A percentile compares a stretch with the other conserved stretches of the same genome.
phyloP scores from a whole-genome alignment of 2,888 invertebrate species.

The Diarsia dahlii region DNA sequence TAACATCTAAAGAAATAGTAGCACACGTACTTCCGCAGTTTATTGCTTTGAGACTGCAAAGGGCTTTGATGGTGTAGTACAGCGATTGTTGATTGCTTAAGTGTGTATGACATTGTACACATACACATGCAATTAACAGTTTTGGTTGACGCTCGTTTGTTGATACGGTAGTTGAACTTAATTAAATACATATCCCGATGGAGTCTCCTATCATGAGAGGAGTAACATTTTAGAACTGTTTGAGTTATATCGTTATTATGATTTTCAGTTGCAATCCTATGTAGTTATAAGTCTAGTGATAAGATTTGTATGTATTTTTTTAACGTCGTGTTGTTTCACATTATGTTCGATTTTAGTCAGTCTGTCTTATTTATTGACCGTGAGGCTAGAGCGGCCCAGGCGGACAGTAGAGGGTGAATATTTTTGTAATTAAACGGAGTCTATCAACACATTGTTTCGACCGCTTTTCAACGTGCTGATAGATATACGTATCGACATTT shows the following conservation, averaged over 20 bases:
- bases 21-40: too few species aligned
- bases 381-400: conserved; percentile 40
- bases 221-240: neutral
- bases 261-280: conserved; percentile 32
- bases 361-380: conserved; percentile 24
- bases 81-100: too few species aligned
- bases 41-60: too few species aligned
- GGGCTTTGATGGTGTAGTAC: too few species aligned
- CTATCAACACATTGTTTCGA: conserved; percentile 2
- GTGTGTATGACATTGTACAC: too few species aligned
- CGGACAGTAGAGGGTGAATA: conserved; percentile 4
- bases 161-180: conserved; percentile 2
- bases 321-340: neutral
- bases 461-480: conserved; percentile 3
- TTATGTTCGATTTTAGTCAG: conserved; percentile 34
- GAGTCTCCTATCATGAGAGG: conserved; percentile 4
- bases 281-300: conserved; percentile 35
- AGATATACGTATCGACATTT: conserved; percentile 7
- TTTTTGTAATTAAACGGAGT: conserved; percentile 29
- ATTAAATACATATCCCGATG: conserved; percentile 13
- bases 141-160: conserved; percentile 23
- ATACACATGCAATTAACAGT: neutral
- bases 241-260: conserved; percentile 29
- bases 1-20: too few species aligned
- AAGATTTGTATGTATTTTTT: conserved; percentile 41